Evolutionary conservation across 2,113 vertebrate genomes (phyloP).

Genomic region (Lycocorax pyrrhopterus): DNA sequence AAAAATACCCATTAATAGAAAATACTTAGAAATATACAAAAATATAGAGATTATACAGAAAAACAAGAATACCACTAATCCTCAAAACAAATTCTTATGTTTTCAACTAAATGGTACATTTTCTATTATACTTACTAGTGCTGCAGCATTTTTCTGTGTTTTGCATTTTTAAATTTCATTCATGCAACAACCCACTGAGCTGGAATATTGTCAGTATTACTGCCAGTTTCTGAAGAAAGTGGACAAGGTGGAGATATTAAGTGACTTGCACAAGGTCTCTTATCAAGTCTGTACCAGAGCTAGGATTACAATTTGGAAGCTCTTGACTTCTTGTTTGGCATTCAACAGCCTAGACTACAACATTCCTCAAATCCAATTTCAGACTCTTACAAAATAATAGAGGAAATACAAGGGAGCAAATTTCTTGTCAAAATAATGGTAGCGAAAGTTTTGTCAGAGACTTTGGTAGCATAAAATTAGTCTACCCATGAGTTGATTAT

Average conservation of each 20-base stretch:
- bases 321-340: not conserved
- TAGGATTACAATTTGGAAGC: conserved; percentile 9
- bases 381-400: not conserved
- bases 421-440: not conserved
- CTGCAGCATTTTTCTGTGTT: not conserved
- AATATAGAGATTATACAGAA: not conserved
- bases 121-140: not conserved
- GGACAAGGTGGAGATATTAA: not conserved
- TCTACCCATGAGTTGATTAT: not conserved
- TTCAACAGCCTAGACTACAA: not conserved
- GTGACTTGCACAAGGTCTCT: not conserved
- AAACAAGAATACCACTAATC: not conserved
- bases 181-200: not conserved
- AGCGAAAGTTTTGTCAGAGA: not conserved
- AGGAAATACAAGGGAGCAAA: not conserved
- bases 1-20: not conserved
- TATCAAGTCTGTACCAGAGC: not conserved
- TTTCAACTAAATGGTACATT: not conserved
- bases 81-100: not conserved
- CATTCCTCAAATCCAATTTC: conserved; percentile 14
- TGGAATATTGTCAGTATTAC: not conserved
- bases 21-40: not conserved
- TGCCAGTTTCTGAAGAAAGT: not conserved
- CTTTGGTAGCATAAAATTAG: not conserved
- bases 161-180: not conserved